Base-by-base conservation (phyloP, 2,113 vertebrate species). In the Pithys albifrons region DNA sequence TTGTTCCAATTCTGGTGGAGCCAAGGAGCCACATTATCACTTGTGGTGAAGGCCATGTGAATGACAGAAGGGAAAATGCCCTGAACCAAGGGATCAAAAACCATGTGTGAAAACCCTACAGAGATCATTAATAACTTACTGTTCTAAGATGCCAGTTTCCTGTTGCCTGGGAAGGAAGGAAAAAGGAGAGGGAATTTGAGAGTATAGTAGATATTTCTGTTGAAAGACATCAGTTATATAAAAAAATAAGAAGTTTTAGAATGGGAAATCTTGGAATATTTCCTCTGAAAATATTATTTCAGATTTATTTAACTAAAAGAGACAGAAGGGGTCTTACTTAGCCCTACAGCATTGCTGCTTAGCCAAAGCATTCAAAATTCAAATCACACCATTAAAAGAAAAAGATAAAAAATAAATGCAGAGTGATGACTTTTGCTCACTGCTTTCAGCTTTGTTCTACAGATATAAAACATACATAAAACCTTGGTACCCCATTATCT, bases 21-120 rank as follows among this genome's bases (percentile, higher is more conserved):
- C 25, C 19, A 10, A 59, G 33, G 37, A 93, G 33, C 33, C 48
- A n/a, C 2, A 0, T 22, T 17, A 10, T 35, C 27, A 4, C 35
- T 35, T 1, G 0, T 4, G 5, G 29, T 10, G 29, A 88, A 48
- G 20, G 14, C 27, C 29, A 19, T 18, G 57, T 0, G 6, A 74
- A 46, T 35, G 18, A 25, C 28, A 71, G 9, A 39, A 70, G 51
- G 23, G 33, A 66, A 76, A 89, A 67, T 23, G 20, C 22, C 11
- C 14, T 54, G 46, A 66, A 20, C 11, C 41, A 57, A 74, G 31
- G 31, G 29, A 71, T 31, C 8, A 45, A 58, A 12, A 39, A 39
- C 6, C 54, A 52, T 17, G 54, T 12, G 7, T 54, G 31, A 66
- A 77, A 90, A 70, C 52, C 22, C 37, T 62, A 14, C 12, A 14